Conservation (phyloP, 2,113 vertebrate genomes). For the Rhipidura dahli region DNA sequence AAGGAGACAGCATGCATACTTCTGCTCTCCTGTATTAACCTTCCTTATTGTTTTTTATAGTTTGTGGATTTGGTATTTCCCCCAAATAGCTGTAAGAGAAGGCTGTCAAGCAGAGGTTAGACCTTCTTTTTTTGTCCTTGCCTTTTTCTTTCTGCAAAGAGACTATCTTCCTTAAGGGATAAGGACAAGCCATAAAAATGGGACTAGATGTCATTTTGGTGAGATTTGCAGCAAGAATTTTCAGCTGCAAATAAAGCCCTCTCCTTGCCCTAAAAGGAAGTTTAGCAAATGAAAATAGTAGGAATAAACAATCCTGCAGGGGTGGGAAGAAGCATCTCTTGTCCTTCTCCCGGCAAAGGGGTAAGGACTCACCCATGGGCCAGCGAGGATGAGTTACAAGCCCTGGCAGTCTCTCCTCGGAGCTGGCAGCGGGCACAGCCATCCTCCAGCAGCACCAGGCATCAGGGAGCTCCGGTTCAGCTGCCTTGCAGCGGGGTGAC, state of each 20-base stretch:
- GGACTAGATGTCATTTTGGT: not conserved
- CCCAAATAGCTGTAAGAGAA: not conserved
- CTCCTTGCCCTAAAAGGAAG: not conserved
- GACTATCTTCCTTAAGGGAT: not conserved
- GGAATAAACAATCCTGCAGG: not conserved
- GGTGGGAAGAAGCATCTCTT: accelerated
- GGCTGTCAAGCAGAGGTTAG: not conserved
- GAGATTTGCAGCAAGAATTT: not conserved
- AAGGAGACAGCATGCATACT: not conserved
- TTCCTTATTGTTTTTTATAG: not conserved
- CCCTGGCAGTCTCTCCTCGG: no score
- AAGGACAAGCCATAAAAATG: not conserved
- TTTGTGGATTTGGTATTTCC: not conserved
- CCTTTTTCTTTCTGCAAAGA: not conserved
- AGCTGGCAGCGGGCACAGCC: not conserved
- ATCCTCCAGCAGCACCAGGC: not conserved
- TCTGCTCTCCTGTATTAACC: not conserved
- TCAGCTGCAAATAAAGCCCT: not conserved
- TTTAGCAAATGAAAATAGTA: not conserved
- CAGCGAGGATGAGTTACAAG: not conserved
- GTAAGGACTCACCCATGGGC: not conserved
- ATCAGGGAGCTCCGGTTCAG: not conserved
- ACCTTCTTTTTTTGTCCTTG: not conserved
- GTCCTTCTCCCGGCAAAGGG: not conserved
- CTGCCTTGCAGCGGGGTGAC: not conserved